Conservation (phyloP, 2,797 vertebrate species). For the Simalia tracyae region DNA sequence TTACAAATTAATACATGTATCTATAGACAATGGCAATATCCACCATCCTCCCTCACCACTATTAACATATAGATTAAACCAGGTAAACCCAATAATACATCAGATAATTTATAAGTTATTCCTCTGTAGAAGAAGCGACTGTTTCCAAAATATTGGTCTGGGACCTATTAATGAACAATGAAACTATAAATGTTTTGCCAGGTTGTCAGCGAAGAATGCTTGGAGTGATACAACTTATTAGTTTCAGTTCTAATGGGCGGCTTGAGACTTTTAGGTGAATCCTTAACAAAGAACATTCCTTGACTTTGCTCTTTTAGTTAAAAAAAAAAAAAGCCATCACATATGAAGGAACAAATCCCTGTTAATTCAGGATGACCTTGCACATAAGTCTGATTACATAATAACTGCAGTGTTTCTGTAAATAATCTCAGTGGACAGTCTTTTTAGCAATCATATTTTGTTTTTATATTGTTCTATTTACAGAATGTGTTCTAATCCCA, state of each 20-base stretch:
- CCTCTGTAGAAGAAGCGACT: not conserved
- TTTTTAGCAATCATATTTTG: not conserved
- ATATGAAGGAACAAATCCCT: not conserved
- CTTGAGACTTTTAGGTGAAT: not conserved
- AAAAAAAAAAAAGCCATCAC: not conserved
- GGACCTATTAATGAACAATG: not conserved
- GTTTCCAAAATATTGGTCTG: not conserved
- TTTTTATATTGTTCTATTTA: not conserved
- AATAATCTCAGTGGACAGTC: not conserved
- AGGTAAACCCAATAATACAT: not conserved
- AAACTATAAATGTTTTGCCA: not conserved
- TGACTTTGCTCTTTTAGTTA: not conserved
- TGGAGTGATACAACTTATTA: not conserved
- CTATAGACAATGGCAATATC: not conserved
- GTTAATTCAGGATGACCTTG: not conserved
- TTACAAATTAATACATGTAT: not conserved
- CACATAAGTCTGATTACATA: not conserved
- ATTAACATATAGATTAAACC: not conserved
- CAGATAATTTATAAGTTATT: not conserved
- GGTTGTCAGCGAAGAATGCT: not conserved
- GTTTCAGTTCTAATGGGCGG: not conserved
- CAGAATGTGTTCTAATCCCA: not conserved
- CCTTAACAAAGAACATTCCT: not conserved
- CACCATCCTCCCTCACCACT: not conserved
- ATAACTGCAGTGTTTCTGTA: not conserved